Evolutionary conservation across 2,113 vertebrate genomes (phyloP).

Genomic region (Psammodynastes pulverulentus): DNA sequence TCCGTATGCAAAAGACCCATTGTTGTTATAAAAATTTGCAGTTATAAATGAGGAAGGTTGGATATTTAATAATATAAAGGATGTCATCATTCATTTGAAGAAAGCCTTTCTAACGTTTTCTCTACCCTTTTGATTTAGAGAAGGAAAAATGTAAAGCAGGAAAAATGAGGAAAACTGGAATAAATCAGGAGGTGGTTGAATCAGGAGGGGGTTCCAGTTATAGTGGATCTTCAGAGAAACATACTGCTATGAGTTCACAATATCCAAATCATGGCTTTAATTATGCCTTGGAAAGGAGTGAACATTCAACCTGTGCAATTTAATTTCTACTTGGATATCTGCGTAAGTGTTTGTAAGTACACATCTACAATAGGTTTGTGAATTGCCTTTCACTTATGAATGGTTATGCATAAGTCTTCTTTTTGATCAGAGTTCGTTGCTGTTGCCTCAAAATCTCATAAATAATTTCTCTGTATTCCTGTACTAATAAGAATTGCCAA

Average conservation of each 20-base stretch:
- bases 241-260: background rate
- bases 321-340: background rate
- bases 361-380: background rate
- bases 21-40: background rate
- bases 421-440: background rate
- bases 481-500: background rate
- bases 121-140: background rate
- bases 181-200: background rate
- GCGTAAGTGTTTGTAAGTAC: background rate
- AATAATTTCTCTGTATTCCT: background rate
- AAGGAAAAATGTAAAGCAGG: background rate
- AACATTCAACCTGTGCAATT: background rate
- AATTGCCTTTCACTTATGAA: background rate
- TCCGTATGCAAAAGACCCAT: background rate
- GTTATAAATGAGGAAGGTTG: background rate
- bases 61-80: background rate
- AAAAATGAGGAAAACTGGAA: background rate
- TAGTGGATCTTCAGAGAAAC: background rate
- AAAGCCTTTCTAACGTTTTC: background rate
- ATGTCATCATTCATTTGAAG: background rate
- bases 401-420: background rate
- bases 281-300: background rate
- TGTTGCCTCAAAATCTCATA: background rate
- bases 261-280: slow-evolving; percentile 2
- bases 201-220: background rate